These are phyloP conservation scores for Sebastolobus altivelis DNA, from an alignment of 2,797 vertebrate genomes.

Conservation along the genomic window DNA sequence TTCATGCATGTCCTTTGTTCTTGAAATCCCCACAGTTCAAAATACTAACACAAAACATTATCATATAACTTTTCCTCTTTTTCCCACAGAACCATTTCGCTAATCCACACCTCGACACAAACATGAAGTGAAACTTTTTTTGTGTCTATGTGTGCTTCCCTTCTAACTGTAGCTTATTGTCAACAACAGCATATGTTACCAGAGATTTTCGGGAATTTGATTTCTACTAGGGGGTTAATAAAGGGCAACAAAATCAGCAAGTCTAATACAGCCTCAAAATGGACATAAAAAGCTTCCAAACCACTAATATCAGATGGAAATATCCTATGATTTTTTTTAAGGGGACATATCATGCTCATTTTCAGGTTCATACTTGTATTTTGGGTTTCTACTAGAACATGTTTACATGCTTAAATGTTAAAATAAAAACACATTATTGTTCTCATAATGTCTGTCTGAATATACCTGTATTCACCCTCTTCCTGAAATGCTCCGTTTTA, in stretches of 20 bases:
- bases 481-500: too few species aligned
- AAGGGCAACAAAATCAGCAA: neutral
- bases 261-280: neutral
- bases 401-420: neutral
- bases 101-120: conserved; percentile 25
- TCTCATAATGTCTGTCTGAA: too few species aligned
- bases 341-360: neutral
- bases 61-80: neutral
- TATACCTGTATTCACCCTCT: too few species aligned
- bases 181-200: neutral
- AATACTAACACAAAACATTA: conserved; percentile 5
- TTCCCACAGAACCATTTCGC: neutral
- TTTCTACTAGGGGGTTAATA: neutral
- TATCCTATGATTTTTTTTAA: neutral
- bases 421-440: neutral
- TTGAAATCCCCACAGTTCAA: conserved; percentile 12
- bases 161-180: conserved; percentile 11
- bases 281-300: neutral
- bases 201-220: neutral
- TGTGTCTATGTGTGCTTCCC: conserved; percentile 13
- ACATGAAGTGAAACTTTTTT: conserved; percentile 39
- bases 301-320: neutral
- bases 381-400: neutral
- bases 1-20: conserved; percentile 12
- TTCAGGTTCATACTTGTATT: neutral